Conservation (phyloP, 1,140 invertebrate species). For the Dinoponera quadriceps region DNA sequence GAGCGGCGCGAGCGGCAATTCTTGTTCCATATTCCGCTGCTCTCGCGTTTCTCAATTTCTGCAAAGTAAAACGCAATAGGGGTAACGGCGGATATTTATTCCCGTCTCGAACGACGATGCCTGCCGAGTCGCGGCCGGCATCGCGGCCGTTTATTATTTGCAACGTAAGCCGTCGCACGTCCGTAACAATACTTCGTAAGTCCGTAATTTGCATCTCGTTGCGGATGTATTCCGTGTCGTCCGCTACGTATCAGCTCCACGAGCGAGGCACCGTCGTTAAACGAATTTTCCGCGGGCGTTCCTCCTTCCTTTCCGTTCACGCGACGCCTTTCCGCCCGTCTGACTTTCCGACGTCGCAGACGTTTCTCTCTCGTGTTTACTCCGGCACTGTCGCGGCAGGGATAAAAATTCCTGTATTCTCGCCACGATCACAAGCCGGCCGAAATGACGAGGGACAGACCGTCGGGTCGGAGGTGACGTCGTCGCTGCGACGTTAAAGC, state of each 20-base stretch:
- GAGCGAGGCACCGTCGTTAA: constrained; percentile 65
- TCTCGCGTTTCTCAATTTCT: constrained; percentile 45
- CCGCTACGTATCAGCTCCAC: constrained; percentile 68
- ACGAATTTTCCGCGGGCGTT: constrained; percentile 68
- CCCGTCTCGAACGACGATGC: constrained; percentile 45
- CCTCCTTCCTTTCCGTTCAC: neutral
- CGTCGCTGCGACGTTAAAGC: constrained; percentile 21
- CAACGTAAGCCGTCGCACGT: constrained; percentile 66
- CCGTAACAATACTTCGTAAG: constrained; percentile 76
- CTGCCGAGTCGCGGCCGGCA: constrained; percentile 37
- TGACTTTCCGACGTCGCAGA: constrained; percentile 1
- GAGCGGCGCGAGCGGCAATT: constrained; percentile 17
- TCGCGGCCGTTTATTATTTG: constrained; percentile 71
- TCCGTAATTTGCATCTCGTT: constrained; percentile 75
- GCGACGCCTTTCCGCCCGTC: constrained; percentile 22
- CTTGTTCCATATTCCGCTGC: constrained; percentile 20
- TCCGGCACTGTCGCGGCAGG: constrained; percentile 47
- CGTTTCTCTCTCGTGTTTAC: constrained; percentile 58
- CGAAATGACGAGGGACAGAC: constrained; percentile 57
- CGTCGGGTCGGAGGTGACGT: constrained; percentile 25
- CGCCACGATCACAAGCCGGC: constrained; percentile 59
- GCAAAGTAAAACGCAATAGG: constrained; percentile 51
- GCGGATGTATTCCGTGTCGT: constrained; percentile 74
- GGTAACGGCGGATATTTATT: constrained; percentile 54
- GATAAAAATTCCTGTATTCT: constrained; percentile 72